These are phyloP conservation scores for Sinella curviseta DNA, from an alignment of 1,140 invertebrate species.

Conservation along the genomic window DNA sequence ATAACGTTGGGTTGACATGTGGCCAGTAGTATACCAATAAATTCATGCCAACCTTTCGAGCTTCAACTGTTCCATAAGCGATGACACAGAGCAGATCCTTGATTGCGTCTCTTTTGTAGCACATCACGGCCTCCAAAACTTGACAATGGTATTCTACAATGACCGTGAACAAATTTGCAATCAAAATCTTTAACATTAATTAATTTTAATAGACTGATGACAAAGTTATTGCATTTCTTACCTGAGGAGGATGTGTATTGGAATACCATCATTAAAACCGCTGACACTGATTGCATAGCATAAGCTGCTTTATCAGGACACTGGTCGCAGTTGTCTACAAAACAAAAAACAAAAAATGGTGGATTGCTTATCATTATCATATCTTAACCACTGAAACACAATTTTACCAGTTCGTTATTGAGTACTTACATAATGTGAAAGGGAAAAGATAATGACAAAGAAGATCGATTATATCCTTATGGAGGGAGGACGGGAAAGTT, in stretches of 20 bases:
- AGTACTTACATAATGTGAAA: constrained; percentile 84
- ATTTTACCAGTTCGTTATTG: constrained; percentile 13
- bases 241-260: constrained; percentile 91
- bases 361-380: neutral
- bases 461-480: constrained; percentile 92
- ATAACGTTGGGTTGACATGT: constrained; percentile 89
- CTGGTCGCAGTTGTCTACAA: constrained; percentile 44
- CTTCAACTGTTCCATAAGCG: constrained; percentile 90
- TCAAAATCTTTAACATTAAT: constrained; percentile 3
- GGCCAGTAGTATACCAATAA: constrained; percentile 99
- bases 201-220: neutral
- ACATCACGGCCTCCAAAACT: constrained; percentile 91
- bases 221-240: constrained; percentile 53
- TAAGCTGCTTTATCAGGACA: constrained; percentile 70
- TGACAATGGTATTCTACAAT: constrained; percentile 89
- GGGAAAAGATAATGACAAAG: constrained; percentile 95
- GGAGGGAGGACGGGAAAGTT: constrained; percentile 82
- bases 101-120: constrained; percentile 80
- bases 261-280: constrained; percentile 95
- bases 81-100: constrained; percentile 94
- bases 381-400: neutral
- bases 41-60: constrained; percentile 89
- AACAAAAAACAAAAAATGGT: constrained; percentile 6
- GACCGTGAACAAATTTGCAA: too few relatives aligned
- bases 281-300: constrained; percentile 86